These are phyloP conservation scores for Lamellibrachia satsuma DNA, from an alignment of 2,888 invertebrate genomes.

Conservation along the genomic window DNA sequence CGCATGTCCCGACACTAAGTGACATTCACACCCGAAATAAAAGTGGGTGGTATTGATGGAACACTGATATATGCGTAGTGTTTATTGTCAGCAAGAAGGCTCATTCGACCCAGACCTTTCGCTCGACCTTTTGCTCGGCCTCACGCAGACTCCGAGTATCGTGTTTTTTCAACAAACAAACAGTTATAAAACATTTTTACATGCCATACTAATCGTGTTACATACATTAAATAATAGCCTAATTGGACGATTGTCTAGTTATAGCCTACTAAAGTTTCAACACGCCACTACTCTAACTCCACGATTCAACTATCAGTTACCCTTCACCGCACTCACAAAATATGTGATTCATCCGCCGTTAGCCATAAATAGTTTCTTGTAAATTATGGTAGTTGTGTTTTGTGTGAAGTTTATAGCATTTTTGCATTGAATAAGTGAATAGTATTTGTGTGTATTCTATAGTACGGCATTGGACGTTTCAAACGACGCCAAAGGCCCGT, in stretches of 20 bases:
- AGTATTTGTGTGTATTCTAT: no score
- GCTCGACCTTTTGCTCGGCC: neutral
- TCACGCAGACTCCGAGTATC: neutral
- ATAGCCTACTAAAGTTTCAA: neutral
- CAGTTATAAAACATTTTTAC: neutral
- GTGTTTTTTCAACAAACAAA: neutral
- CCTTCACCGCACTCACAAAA: neutral
- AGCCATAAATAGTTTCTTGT: no score
- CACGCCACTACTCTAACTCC: neutral
- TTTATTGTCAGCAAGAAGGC: neutral
- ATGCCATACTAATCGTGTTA: neutral
- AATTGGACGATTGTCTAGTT: neutral
- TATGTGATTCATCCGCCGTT: no score
- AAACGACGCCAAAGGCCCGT: no score
- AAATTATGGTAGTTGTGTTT: no score
- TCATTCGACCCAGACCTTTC: neutral
- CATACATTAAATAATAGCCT: neutral
- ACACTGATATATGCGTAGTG: neutral
- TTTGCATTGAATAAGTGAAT: no score
- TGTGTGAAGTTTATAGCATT: no score
- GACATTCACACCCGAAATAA: neutral
- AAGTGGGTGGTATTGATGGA: neutral
- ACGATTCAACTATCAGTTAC: neutral
- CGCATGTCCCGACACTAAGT: neutral
- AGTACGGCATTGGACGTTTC: no score